These are phyloP conservation scores for Zosterops hypoxanthus DNA, from an alignment of 2,113 vertebrate species.

Conservation along the genomic window DNA sequence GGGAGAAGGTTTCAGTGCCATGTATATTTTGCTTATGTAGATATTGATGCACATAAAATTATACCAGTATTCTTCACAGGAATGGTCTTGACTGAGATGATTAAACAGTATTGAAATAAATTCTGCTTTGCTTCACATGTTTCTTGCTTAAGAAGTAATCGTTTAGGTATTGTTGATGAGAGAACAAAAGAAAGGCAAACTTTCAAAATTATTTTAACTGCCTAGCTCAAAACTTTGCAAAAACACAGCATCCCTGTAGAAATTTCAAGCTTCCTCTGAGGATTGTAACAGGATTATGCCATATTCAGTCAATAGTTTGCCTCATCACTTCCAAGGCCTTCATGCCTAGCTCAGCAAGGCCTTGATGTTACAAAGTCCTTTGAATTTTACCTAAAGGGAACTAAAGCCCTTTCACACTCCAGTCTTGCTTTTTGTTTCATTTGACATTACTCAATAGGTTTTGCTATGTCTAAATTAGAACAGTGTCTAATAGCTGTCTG, in stretches of 20 bases:
- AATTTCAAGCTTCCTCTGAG: background rate
- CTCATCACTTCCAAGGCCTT: constrained; percentile 25
- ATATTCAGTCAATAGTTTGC: constrained; percentile 3
- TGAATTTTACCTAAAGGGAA: constrained; percentile 61
- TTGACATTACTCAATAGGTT: constrained; percentile 52
- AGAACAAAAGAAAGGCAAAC: background rate
- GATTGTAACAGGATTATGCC: background rate
- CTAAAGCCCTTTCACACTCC: constrained; percentile 44
- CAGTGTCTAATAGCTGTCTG: constrained; percentile 66
- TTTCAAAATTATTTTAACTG: background rate
- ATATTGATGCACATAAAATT: background rate
- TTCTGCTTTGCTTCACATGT: background rate
- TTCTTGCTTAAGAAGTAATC: background rate
- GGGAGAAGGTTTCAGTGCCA: background rate
- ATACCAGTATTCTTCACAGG: background rate
- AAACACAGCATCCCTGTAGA: background rate
- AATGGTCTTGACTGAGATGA: background rate
- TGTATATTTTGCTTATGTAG: background rate
- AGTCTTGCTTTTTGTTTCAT: constrained; percentile 55
- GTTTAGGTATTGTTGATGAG: background rate
- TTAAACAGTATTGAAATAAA: background rate
- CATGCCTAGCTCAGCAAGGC: background rate
- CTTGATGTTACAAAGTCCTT: constrained; percentile 46
- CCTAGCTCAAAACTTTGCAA: background rate
- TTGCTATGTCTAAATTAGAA: constrained; percentile 64